Evolutionary conservation across 2,113 vertebrate genomes (phyloP).

Genomic region (Serilophus lunatus): DNA sequence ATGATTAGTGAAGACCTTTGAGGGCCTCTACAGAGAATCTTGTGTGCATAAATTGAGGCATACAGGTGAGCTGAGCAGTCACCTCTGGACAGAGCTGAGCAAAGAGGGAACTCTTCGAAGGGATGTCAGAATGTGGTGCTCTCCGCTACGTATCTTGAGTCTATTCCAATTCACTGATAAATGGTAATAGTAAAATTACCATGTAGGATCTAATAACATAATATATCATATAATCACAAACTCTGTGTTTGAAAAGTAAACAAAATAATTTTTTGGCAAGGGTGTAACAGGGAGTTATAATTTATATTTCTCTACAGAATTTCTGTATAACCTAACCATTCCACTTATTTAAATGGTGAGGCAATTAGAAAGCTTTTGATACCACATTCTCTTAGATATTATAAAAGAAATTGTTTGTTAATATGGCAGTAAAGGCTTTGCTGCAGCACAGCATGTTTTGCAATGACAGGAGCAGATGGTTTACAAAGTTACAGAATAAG

Average conservation of each 20-base stretch:
- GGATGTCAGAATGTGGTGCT: accelerated
- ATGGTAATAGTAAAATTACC: not conserved
- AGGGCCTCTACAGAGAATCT: not conserved
- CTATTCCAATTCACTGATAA: not conserved
- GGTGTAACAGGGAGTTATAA: not conserved
- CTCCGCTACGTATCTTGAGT: not conserved
- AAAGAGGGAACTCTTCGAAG: not conserved
- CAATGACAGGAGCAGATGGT: conserved; percentile 59
- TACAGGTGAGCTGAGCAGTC: not conserved
- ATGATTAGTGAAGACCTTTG: not conserved
- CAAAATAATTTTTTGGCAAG: not conserved
- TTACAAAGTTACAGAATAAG: conserved; percentile 63
- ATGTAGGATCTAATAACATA: not conserved
- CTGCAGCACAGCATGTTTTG: conserved; percentile 28
- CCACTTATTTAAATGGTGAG: not conserved
- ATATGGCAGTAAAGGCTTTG: not conserved
- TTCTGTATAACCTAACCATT: not conserved
- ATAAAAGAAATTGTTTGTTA: conserved; percentile 7
- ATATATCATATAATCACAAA: not conserved
- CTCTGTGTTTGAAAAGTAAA: not conserved
- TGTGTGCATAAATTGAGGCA: not conserved
- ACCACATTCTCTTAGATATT: not conserved
- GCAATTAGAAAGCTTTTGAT: conserved; percentile 43
- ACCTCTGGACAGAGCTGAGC: not conserved
- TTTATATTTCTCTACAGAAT: not conserved